Base-by-base conservation (phyloP, 2,113 vertebrate species). In the Nycticryphes semicollaris region DNA sequence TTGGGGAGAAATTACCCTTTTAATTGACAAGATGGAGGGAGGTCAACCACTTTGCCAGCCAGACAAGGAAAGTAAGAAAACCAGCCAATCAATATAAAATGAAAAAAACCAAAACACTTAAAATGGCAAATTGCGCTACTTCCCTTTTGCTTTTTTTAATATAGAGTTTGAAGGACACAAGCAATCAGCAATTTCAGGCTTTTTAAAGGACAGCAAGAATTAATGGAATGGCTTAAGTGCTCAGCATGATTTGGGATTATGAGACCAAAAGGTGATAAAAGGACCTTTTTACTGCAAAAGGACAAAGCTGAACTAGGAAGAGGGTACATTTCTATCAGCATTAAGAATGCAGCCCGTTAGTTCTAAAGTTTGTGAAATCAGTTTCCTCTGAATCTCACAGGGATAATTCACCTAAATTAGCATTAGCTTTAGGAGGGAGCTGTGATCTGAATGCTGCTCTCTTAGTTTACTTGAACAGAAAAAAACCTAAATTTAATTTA, bases 401-500 rank as follows among this genome's bases (percentile, higher is more conserved):
- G 85, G 60, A 92, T 90, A 94, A 92, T 94, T 97, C 88, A 84
- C 72, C 81, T 90, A 89, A 96, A 96, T 96, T 96, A 96, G 53
- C 81, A 90, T 95, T 90, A 87, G 37, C 78, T 95, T 93, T 95
- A 92, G 66, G 53, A 96, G 54, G 15, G 27, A 95, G 79, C 68
- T 91, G 90, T 96, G 96, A 89, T 94, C 86, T 91, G 94, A 96
- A 91, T 94, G 30, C 31, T 86, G 17, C 25, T 93, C n/a, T 91
- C 77, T 94, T 88, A 84, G 79, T 92, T 96, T 96, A 82, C 74
- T 94, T 24, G 8, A 89, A 78, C 48, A 86, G 68, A 80, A 91
- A 87, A 94, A 80, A 30, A 6, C 8, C 25, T 70, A 87, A 60
- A 81, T 93, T 93, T 91, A 94, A 85, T 92, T 97, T 94, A 93